phyloP scores from a whole-genome alignment of 2,113 vertebrate genomes.

The Hyla sarda region DNA sequence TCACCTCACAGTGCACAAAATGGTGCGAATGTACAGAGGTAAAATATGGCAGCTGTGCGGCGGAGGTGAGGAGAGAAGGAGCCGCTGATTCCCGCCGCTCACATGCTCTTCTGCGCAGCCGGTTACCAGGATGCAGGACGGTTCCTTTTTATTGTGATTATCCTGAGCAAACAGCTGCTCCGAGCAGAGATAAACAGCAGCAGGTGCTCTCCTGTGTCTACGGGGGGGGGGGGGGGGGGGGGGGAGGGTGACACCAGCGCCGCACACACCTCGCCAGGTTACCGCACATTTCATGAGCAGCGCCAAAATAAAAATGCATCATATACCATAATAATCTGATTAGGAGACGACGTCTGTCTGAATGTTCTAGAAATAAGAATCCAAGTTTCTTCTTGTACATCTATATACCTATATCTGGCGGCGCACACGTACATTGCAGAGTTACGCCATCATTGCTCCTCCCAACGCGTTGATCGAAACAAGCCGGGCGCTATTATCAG shows the following conservation, averaged over 20 bases:
- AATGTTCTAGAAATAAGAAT: too few relatives aligned
- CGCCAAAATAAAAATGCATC: background rate
- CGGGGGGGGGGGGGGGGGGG: constrained; percentile 3
- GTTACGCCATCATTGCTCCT: too few relatives aligned
- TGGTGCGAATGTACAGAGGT: background rate
- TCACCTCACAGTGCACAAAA: background rate
- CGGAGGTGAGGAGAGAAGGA: constrained; percentile 11
- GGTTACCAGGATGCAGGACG: constrained; percentile 56
- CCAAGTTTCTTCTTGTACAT: too few relatives aligned
- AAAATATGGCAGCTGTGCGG: background rate
- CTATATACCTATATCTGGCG: too few relatives aligned
- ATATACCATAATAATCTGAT: background rate
- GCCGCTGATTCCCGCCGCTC: background rate
- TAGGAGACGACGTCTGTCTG: too few relatives aligned
- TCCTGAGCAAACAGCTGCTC: constrained; percentile 51
- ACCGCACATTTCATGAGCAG: background rate
- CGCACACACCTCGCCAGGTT: background rate
- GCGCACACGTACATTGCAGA: too few relatives aligned
- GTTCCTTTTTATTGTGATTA: constrained; percentile 46
- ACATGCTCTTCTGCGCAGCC: constrained; percentile 29
- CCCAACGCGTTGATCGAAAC: too few relatives aligned
- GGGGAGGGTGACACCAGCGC: background rate
- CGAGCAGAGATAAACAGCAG: constrained; percentile 43
- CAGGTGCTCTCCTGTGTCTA: constrained; percentile 42
- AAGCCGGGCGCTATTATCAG: too few relatives aligned